A percentile compares a stretch with the other conserved stretches of the same genome.
Conservation (phyloP, 2,797 vertebrate genomes). For the Chaenodraco wilsoni region DNA sequence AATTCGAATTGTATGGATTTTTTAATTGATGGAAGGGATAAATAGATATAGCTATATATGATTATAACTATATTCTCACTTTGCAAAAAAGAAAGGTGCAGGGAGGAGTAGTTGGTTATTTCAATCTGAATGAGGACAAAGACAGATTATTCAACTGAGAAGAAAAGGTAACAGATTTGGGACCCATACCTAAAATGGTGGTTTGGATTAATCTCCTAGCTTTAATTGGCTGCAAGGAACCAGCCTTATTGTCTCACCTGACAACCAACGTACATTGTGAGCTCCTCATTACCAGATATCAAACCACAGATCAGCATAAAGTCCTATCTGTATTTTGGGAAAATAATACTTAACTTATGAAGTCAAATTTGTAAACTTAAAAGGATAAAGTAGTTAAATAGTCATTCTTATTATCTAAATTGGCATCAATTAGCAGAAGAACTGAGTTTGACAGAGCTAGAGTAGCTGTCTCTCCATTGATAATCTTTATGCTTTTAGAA, state of each 20-base stretch:
- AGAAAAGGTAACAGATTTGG: neutral
- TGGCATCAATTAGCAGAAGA: constrained; percentile 22
- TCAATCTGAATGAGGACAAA: neutral
- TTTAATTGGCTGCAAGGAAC: constrained; percentile 23
- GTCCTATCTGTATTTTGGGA: constrained; percentile 20
- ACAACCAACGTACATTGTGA: constrained; percentile 28
- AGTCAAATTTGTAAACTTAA: constrained; percentile 23
- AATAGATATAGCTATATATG: neutral
- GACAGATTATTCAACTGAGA: neutral
- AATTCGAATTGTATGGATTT: constrained; percentile 27
- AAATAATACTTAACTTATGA: neutral
- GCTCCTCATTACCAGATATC: constrained; percentile 42
- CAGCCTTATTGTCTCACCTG: constrained; percentile 14
- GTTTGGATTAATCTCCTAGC: neutral
- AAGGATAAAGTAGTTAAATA: constrained; percentile 31
- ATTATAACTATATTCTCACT: neutral
- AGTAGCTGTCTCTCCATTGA: neutral
- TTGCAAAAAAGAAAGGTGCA: neutral
- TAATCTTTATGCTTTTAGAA: neutral
- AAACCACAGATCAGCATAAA: constrained; percentile 31
- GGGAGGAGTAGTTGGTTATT: neutral
- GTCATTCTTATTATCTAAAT: constrained; percentile 19
- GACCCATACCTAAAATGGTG: neutral
- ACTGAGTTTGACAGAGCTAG: no score
- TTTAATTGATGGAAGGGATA: constrained; percentile 13